Evolutionary conservation across 2,797 vertebrate species (phyloP).

Genomic region (Esox masquinongy): DNA sequence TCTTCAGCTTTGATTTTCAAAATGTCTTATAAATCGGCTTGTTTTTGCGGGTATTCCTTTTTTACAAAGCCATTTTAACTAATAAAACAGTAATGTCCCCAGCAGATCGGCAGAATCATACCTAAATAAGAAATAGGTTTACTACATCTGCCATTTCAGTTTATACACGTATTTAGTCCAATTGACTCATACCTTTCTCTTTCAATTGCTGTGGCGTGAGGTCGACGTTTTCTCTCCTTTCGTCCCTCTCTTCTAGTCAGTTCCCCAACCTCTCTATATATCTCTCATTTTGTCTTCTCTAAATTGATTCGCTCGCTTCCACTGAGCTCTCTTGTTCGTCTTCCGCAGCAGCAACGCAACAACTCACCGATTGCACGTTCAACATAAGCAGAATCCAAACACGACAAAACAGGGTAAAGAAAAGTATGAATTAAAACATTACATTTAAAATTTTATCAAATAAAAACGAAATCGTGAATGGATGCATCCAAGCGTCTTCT

Average conservation of each 20-base stretch:
- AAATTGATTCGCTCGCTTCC: conserved; percentile 71
- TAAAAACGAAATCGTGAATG: conserved; percentile 52
- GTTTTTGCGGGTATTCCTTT: neutral
- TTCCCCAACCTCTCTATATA: conserved; percentile 53
- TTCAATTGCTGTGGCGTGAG: conserved; percentile 50
- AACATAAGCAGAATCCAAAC: conserved; percentile 55
- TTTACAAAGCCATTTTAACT: neutral
- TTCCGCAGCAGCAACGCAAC: conserved; percentile 76
- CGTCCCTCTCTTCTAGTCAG: conserved; percentile 38
- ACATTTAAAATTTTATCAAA: conserved; percentile 40
- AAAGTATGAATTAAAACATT: conserved; percentile 38
- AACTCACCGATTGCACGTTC: conserved; percentile 61
- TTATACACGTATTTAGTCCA: conserved; percentile 49
- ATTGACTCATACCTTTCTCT: conserved; percentile 64
- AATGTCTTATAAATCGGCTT: neutral
- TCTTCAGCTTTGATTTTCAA: conserved; percentile 7
- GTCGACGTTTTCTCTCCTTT: conserved; percentile 52
- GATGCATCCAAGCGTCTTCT: conserved; percentile 62
- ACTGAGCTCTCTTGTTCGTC: conserved; percentile 69
- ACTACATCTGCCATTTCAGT: conserved; percentile 60
- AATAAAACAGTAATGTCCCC: conserved; percentile 1
- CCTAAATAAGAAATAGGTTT: conserved; percentile 27
- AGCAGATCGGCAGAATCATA: neutral
- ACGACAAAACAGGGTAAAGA: conserved; percentile 5
- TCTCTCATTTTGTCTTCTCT: conserved; percentile 40